These are phyloP conservation scores for Ectobius pallidus DNA, from an alignment of 2,888 invertebrate species.

Conservation along the genomic window DNA sequence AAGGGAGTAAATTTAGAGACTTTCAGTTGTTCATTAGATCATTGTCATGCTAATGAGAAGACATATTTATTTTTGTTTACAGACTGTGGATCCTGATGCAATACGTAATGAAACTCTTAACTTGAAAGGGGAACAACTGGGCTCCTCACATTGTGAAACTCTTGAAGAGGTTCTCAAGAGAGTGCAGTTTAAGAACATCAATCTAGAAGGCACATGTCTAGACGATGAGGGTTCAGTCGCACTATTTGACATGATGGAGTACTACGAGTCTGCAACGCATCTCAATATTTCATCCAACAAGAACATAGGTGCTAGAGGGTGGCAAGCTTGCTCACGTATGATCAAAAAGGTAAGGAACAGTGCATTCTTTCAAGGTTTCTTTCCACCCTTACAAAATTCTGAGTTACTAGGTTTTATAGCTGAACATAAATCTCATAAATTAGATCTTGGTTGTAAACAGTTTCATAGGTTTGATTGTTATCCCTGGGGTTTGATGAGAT, in stretches of 20 bases:
- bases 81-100: constrained; percentile 55
- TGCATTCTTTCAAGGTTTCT: no score
- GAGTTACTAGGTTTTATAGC: no score
- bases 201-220: constrained; percentile 70
- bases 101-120: constrained; percentile 66
- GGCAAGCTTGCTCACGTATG: constrained; percentile 82
- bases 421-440: no score
- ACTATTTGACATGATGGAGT: constrained; percentile 90
- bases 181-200: constrained; percentile 73
- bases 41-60: no score
- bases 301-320: constrained; percentile 77
- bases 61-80: no score
- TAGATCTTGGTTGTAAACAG: no score
- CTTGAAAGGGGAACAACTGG: constrained; percentile 65
- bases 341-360: constrained; percentile 69
- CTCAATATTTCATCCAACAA: constrained; percentile 79
- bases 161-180: constrained; percentile 82
- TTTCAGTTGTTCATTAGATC: no score
- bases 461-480: no score
- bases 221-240: constrained; percentile 76
- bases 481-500: no score
- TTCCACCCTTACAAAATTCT: no score
- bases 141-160: constrained; percentile 75
- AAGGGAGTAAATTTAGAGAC: no score
- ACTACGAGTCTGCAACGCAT: constrained; percentile 81